Evolutionary conservation across 2,888 invertebrate genomes (phyloP).

Genomic region (Neocrepidodera transversa): DNA sequence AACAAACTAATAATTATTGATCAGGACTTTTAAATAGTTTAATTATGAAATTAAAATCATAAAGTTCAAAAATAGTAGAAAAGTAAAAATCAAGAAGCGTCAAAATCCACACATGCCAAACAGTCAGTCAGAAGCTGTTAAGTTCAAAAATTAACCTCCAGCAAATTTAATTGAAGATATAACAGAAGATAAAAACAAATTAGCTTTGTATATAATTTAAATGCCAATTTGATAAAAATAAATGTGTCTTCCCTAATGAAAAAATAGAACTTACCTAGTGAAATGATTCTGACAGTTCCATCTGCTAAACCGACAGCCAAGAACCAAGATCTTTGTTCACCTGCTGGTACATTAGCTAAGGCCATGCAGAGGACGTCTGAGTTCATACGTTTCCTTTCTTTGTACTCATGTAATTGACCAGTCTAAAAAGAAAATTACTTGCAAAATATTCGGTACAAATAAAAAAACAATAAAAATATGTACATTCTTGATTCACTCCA

Average conservation of each 20-base stretch:
- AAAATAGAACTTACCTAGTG: conserved; percentile 62
- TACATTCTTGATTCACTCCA: conserved; percentile 60
- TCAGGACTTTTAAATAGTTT: too few relatives aligned
- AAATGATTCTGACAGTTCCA: conserved; percentile 96
- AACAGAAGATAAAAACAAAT: background rate
- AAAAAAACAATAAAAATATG: conserved; percentile 35
- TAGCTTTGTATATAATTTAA: too few relatives aligned
- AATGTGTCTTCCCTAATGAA: too few relatives aligned
- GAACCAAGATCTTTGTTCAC: conserved; percentile 95
- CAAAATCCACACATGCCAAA: too few relatives aligned
- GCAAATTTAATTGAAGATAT: too few relatives aligned
- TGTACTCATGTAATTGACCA: conserved; percentile 97
- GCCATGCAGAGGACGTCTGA: conserved; percentile 99
- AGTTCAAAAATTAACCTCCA: too few relatives aligned
- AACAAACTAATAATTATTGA: too few relatives aligned
- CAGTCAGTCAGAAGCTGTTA: too few relatives aligned
- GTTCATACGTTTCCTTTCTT: conserved; percentile 95
- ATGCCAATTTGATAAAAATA: background rate
- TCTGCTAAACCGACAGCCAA: conserved; percentile 95
- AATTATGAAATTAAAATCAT: too few relatives aligned
- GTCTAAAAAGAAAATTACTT: conserved; percentile 69
- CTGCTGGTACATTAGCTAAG: conserved; percentile 90
- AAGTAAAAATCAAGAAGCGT: too few relatives aligned
- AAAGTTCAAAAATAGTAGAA: too few relatives aligned
- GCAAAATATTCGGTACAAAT: conserved; percentile 11